phyloP scores from a whole-genome alignment of 2,113 vertebrate species.

The Tonatia bakeri region DNA sequence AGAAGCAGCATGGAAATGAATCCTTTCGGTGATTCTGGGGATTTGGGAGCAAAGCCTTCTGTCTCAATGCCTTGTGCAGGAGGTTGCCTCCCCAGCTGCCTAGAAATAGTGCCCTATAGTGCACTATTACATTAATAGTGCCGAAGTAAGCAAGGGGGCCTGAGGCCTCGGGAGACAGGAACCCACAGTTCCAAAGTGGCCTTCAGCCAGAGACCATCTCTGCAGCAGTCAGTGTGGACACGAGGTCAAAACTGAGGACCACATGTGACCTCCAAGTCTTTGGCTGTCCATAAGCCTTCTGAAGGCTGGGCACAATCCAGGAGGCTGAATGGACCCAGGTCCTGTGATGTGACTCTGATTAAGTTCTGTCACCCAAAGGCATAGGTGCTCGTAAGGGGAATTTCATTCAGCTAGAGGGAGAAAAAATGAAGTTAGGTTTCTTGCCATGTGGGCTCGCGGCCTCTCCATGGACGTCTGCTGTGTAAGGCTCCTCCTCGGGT shows the following conservation, averaged over 20 bases:
- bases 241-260: background rate
- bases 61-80: background rate
- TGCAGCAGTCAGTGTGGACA: background rate
- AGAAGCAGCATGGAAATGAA: background rate
- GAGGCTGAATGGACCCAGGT: background rate
- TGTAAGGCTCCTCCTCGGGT: rapidly evolving
- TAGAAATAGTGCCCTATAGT: rapidly evolving
- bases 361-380: background rate
- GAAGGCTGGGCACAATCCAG: background rate
- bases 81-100: background rate
- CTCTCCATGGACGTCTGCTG: no score
- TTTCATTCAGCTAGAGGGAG: background rate
- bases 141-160: background rate
- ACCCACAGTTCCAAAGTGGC: rapidly evolving
- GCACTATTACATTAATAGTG: no score
- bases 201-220: background rate
- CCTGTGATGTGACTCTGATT: background rate
- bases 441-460: background rate
- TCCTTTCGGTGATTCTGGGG: background rate
- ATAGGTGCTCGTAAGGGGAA: background rate
- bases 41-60: background rate
- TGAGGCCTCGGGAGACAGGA: rapidly evolving
- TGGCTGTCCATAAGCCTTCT: background rate
- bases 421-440: background rate
- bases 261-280: rapidly evolving